Evolutionary conservation across 2,888 invertebrate genomes (phyloP), one percentile per base, ranked within the genome.

Genomic region (Eristalis tenax): DNA sequence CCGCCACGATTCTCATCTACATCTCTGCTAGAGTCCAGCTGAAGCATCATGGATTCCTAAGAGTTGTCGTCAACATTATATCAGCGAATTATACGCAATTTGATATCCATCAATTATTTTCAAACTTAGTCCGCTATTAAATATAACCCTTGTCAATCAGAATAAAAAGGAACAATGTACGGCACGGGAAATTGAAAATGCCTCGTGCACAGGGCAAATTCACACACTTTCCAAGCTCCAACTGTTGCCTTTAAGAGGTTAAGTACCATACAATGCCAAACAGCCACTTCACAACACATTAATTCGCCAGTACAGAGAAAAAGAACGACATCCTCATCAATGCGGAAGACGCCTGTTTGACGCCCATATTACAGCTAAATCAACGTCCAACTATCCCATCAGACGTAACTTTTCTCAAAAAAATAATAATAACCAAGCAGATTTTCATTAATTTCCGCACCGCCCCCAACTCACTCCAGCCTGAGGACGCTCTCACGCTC

Each of bases 391-490:
- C 59, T 26, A 15, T 13, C 23, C 11, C 26, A 59, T 59, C 59
- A 23, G 15, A 23, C 26, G 4, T 4, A 59, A 13, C 59, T 59
- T 0, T 59, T 15, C 26, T 11, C 10, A 56, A 50, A 18, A 50
- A 68, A 66, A 26, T 28, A 68, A 22, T 28, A 13, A 28, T 23
- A 28, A 56, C 68, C 56, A 69, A 69, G 69, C 50, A 32, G 57
- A 28, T 57, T 28, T 22, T 35, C 69, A 69, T 69, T 69, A 69
- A 22, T 69, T 69, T 56, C 11, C 11, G 28, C 56, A 56, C 26
- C 32, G 32, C 56, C 35, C 35, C 18, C 22, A 56, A 35, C 32
- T 28, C 69, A 28, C 22, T 69, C 32, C 69, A n/a, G 1, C 13
- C 4, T 0, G 18, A 50, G 18, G 6, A 18, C 43, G 15, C 35